Base-by-base conservation (phyloP, 2,888 invertebrate genomes). In the Megastigmus dorsalis region DNA sequence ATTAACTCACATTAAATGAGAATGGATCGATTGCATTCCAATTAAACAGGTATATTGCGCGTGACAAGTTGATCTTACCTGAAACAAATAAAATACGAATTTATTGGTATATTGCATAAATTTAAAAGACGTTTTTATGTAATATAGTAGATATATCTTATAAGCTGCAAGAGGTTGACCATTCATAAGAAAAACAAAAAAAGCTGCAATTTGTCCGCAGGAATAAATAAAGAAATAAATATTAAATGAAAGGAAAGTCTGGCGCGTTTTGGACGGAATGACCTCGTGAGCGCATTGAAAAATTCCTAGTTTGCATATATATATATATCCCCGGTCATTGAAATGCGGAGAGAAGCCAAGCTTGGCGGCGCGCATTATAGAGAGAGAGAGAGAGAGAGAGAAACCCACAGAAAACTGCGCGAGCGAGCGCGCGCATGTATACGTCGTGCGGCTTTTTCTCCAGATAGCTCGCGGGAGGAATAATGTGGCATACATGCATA, bases 401-500 rank as follows among this genome's bases (percentile, higher is more conserved):
- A 54, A 63, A 63, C 50, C 55, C 45, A 36, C 55, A 26, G 45
- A 45, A 67, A 5, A 7, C n/a, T 28, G 7, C 28, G 23, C 30
- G 65, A 0, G 6, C 18, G 9, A 7, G 9, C 18, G 7, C 28
- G 23, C 30, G 65, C 1, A 7, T 28, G 9, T 23, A 2, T 15
- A 5, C 43, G 13, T 41, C 48, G 48, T 54, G 62, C n/a, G 33
- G 62, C 62, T 62, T 43, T 55, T 45, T 45, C 45, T 62, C 55
- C 10, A 33, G 3, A 10, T 26, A 33, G 9, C 45, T 65, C 55
- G 62, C 69, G 43, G 60, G 57, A 57, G 57, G 45, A 57, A 57
- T 45, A 55, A 63, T 52, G 63, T 55, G 43, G 70, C 55, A 62
- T 48, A 62, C 70, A 45, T 70, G 55, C 70, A 70, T 70, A 70